Evolutionary conservation across 2,888 invertebrate species (phyloP).

Genomic region (Lasioglossum figueresi): DNA sequence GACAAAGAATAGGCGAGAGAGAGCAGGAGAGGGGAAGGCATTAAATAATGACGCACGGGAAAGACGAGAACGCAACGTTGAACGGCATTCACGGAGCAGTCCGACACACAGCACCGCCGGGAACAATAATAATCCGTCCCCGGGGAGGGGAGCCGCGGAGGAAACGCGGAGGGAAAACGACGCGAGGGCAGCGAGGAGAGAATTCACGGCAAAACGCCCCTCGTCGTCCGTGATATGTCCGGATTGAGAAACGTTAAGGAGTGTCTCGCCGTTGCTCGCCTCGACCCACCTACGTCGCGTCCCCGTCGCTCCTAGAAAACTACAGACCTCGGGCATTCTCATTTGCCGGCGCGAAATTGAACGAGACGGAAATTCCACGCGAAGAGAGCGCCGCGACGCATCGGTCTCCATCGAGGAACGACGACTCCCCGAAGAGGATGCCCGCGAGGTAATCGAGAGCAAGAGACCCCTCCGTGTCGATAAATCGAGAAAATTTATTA

Average conservation of each 20-base stretch:
- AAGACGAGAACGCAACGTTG: conserved; percentile 34
- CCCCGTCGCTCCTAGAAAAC: conserved; percentile 7
- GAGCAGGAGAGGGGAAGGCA: conserved; percentile 1
- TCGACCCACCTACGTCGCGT: conserved; percentile 38
- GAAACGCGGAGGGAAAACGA: conserved; percentile 13
- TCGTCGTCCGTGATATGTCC: conserved; percentile 61
- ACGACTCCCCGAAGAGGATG: background rate
- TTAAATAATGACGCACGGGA: conserved; percentile 41
- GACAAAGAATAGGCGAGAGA: background rate
- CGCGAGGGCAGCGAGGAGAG: conserved; percentile 27
- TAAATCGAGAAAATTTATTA: conserved; percentile 2
- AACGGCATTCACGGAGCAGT: conserved; percentile 28
- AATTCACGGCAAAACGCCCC: conserved; percentile 55
- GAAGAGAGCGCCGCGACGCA: background rate
- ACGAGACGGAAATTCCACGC: conserved; percentile 20
- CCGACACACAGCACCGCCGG: conserved; percentile 18
- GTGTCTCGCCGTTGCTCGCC: conserved; percentile 61
- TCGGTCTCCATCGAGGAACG: background rate
- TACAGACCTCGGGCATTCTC: conserved; percentile 15
- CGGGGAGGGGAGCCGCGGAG: background rate
- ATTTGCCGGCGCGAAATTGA: conserved; percentile 37
- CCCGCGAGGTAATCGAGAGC: background rate
- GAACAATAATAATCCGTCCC: conserved; percentile 47
- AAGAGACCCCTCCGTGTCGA: background rate
- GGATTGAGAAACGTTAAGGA: conserved; percentile 69